A percentile compares a stretch with the other conserved stretches of the same genome.
phyloP scores from a whole-genome alignment of 1,140 invertebrate genomes.

The Oncopeltus fasciatus region DNA sequence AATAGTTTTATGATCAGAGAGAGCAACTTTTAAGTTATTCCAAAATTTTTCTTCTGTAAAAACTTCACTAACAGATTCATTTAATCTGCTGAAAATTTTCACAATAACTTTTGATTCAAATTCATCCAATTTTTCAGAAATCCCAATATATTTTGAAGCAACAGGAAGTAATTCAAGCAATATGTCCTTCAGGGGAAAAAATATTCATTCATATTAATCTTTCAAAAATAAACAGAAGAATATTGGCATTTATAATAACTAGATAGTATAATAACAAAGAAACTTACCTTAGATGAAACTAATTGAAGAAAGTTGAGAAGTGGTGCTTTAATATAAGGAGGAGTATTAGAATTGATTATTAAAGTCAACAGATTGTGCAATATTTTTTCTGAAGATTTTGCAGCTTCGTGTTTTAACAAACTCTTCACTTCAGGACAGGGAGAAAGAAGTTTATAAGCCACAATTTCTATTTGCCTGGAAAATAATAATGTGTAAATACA shows the following conservation, averaged over 20 bases:
- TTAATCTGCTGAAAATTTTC: constrained; percentile 31
- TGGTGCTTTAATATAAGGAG: background rate
- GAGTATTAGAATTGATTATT: background rate
- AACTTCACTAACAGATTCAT: constrained; percentile 28
- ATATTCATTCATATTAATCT: background rate
- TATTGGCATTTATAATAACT: background rate
- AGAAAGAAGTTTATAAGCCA: constrained; percentile 30
- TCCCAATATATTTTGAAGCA: constrained; percentile 10
- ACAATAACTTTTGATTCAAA: constrained; percentile 25
- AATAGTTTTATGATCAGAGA: constrained; percentile 20
- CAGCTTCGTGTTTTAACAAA: background rate
- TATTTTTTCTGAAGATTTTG: background rate
- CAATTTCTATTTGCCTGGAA: constrained; percentile 19
- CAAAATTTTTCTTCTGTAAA: constrained; percentile 29
- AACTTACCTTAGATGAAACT: background rate
- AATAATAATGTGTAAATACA: background rate
- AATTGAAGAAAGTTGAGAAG: background rate
- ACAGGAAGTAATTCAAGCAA: constrained; percentile 2
- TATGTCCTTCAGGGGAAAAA: constrained; percentile 9
- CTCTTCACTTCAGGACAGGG: constrained; percentile 31
- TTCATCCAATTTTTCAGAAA: background rate
- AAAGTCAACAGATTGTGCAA: background rate
- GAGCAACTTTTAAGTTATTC: constrained; percentile 28
- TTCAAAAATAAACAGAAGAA: background rate
- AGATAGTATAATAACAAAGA: background rate